These are phyloP conservation scores for Acleris laterana DNA, from an alignment of 2,888 invertebrate species.

Conservation along the genomic window DNA sequence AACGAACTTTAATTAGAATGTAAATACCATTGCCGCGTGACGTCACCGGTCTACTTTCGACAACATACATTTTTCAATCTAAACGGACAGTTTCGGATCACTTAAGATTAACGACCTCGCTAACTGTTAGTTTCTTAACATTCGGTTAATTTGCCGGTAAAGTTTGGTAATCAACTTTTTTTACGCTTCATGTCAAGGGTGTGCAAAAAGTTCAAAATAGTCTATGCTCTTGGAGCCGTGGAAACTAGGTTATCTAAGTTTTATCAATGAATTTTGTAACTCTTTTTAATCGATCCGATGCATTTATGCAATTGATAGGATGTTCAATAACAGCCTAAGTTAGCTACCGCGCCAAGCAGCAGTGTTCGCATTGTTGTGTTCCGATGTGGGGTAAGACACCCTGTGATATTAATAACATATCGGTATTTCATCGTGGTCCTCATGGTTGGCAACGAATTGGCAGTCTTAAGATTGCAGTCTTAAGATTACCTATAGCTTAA, in stretches of 20 bases:
- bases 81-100: constrained; percentile 70
- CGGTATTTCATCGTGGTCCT: no score
- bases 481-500: no score
- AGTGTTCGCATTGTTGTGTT: no score
- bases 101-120: constrained; percentile 68
- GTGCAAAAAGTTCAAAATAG: constrained; percentile 13
- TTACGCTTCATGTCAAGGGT: constrained; percentile 38
- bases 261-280: background rate
- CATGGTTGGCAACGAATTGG: no score
- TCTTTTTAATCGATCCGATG: background rate
- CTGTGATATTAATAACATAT: no score
- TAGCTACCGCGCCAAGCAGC: no score
- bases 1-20: constrained; percentile 23
- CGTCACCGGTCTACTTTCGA: constrained; percentile 48
- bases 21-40: constrained; percentile 17
- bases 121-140: constrained; percentile 68
- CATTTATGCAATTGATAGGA: background rate
- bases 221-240: background rate
- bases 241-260: constrained; percentile 4
- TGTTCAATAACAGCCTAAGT: background rate
- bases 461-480: no score
- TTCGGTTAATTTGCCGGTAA: constrained; percentile 60
- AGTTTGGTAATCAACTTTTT: constrained; percentile 64
- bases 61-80: constrained; percentile 65
- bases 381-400: no score